Evolutionary conservation across 2,797 vertebrate species (phyloP).

Genomic region (Adelosebastes latens): DNA sequence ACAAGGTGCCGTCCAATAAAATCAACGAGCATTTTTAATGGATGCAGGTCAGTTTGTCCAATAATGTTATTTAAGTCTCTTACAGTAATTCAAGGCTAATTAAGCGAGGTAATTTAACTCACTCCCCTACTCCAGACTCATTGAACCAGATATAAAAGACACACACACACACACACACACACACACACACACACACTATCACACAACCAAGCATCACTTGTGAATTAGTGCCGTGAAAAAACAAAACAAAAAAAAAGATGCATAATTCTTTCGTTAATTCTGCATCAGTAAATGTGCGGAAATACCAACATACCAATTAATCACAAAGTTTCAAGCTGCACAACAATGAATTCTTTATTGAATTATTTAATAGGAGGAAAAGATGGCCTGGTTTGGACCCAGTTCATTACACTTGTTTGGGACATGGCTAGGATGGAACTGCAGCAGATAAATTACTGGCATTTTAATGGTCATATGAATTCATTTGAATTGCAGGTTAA

Average conservation of each 20-base stretch:
- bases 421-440: not conserved
- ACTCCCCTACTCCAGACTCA: conserved; percentile 1
- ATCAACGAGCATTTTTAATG: conserved; percentile 50
- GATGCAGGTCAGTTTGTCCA: conserved; percentile 47
- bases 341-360: conserved; percentile 2
- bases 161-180: not conserved
- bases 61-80: conserved; percentile 46
- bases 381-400: conserved; percentile 3
- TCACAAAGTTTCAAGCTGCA: conserved; percentile 4
- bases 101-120: conserved; percentile 28
- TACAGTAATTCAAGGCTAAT: conserved; percentile 48
- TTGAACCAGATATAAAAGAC: conserved; percentile 19
- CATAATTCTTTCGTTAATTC: not conserved
- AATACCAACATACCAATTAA: not conserved
- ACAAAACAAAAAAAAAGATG: not conserved
- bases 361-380: conserved; percentile 20
- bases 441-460: not conserved
- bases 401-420: conserved; percentile 15
- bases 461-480: conserved; percentile 9
- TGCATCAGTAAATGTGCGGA: not conserved
- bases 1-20: conserved; percentile 47
- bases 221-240: not conserved
- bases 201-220: not conserved
- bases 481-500: not conserved
- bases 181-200: not conserved